These are phyloP conservation scores for Patiria pectinifera DNA, from an alignment of 53 echinoderm and acorn worm genomes.

Conservation along the genomic window DNA sequence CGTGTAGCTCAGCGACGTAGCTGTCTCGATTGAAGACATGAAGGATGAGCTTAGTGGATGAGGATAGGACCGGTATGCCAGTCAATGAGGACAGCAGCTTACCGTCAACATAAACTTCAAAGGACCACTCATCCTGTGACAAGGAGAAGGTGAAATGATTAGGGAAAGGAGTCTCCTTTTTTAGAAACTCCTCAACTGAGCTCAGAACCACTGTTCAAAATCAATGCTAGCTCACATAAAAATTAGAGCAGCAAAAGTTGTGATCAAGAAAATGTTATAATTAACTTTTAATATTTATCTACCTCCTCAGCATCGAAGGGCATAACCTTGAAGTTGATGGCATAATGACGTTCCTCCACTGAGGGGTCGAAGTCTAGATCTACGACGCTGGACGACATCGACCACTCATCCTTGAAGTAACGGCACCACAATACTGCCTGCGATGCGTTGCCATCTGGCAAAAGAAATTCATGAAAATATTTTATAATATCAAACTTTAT, in stretches of 20 bases:
- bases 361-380: conserved; percentile 67
- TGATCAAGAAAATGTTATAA: too few species aligned
- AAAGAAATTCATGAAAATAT: not conserved
- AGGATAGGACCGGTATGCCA: conserved; percentile 49
- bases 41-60: conserved; percentile 51
- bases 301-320: conserved; percentile 43
- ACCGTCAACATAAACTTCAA: conserved; percentile 51
- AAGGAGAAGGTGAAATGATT: not conserved
- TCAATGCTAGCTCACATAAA: too few species aligned
- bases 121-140: conserved; percentile 55
- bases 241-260: too few species aligned
- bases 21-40: conserved; percentile 58
- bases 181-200: too few species aligned
- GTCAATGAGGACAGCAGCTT: conserved; percentile 21
- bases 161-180: too few species aligned
- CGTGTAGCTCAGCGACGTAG: conserved; percentile 28
- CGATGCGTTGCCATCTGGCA: conserved; percentile 23
- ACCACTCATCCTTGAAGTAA: conserved; percentile 14
- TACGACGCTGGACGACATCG: not conserved
- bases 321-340: conserved; percentile 31
- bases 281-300: not conserved
- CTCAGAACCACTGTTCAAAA: too few species aligned
- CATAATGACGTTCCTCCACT: conserved; percentile 58
- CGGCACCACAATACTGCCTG: conserved; percentile 63
- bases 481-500: not conserved